Evolutionary conservation across 2,113 vertebrate species (phyloP).

Genomic region (Dendropsophus ebraccatus): DNA sequence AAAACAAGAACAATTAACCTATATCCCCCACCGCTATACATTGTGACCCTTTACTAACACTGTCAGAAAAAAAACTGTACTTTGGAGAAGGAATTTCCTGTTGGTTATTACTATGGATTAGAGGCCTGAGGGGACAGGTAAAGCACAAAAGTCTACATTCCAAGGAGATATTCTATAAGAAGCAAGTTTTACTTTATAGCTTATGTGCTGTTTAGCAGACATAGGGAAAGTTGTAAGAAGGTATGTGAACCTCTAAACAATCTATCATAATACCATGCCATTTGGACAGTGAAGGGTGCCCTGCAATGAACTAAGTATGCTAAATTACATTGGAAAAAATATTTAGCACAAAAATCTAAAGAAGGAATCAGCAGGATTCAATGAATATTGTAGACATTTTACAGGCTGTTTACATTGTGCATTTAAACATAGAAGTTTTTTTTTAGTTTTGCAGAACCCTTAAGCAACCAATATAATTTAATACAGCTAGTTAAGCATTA

Average conservation of each 20-base stretch:
- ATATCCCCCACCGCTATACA: not conserved
- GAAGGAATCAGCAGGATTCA: not conserved
- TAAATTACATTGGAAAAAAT: not conserved
- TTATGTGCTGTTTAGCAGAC: not conserved
- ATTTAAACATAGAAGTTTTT: not conserved
- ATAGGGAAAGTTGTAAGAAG: constrained; percentile 6
- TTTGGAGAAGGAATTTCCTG: constrained; percentile 55
- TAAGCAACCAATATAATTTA: not conserved
- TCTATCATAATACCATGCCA: constrained; percentile 34
- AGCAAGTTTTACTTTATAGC: constrained; percentile 11
- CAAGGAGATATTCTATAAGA: constrained; percentile 37
- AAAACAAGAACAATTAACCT: constrained; percentile 35
- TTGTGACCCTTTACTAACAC: constrained; percentile 34
- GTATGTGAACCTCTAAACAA: not conserved
- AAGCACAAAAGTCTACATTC: constrained; percentile 53
- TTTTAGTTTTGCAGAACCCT: not conserved
- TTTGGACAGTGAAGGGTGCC: not conserved
- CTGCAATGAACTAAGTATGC: not conserved
- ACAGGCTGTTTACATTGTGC: not conserved
- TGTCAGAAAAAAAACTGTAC: constrained; percentile 32
- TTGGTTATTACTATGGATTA: constrained; percentile 58
- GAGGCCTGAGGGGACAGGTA: constrained; percentile 56
- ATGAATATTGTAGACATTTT: not conserved
- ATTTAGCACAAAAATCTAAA: not conserved
- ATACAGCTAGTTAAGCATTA: not conserved